Base-by-base conservation (phyloP, 1,140 invertebrate species). In the Hylaeus anthracinus region DNA sequence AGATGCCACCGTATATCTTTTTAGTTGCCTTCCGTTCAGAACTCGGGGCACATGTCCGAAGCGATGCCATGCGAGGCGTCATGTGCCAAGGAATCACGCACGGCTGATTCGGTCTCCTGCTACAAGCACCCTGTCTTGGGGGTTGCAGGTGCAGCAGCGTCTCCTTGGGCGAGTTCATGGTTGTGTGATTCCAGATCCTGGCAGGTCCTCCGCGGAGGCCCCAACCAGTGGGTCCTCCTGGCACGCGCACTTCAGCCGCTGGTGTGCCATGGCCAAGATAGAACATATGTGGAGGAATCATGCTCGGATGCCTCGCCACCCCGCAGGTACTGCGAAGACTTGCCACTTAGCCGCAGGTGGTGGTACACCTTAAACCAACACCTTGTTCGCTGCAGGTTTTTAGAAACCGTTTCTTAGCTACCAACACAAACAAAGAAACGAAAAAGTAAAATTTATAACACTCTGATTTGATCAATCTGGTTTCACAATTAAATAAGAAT, bases 61-160 rank as follows among this genome's bases (percentile, higher is more conserved):
- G 8, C 39, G 53, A 56, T 41, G 79, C 72, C 83, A 86, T 78
- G 80, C 73, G 55, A 55, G 56, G 45, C 86, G 82, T 82, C 90
- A 88, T 89, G 85, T 91, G 86, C 74, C 79, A 55, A 88, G 87
- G 86, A 90, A 89, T 86, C 88, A 90, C 81, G 89, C 87, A 86
- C 82, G 64, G 81, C 55, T 88, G 86, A 55, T 12, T 53, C 39
- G 51, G 26, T 55, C 61, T 64, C 10, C 66, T 55, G 63, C 26
- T 76, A 64, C 53, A 12, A 78, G 81, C 65, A 77, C 73, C 72
- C 85, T 72, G 88, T 92, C 92, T 93, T 93, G 92, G 92, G 92
- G 92, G 92, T 90, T 91, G 91, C 92, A 93, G 92, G 92, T 93
- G 92, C 86, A 88, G 76, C 81, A 86, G 87, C 88, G 87, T 82